Evolutionary conservation across 2,113 vertebrate genomes (phyloP).

Genomic region (Balaenoptera acutorostrata): DNA sequence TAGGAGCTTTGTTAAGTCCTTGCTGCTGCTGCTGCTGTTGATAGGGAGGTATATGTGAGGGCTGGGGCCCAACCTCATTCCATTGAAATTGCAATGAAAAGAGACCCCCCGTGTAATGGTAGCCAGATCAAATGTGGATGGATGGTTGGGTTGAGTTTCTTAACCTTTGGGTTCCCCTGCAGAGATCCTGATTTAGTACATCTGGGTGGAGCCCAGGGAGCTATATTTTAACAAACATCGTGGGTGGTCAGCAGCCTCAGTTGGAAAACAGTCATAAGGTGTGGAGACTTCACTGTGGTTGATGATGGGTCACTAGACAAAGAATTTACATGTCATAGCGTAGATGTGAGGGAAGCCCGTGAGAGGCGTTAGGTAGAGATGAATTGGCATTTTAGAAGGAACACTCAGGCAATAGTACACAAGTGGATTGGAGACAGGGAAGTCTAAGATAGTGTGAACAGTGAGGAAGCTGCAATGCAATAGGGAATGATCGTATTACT

Average conservation of each 20-base stretch:
- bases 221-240: background rate
- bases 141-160: background rate
- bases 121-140: background rate
- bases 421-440: background rate
- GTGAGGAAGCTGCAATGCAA: background rate
- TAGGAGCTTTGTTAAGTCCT: constrained; percentile 45
- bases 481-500: background rate
- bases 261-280: background rate
- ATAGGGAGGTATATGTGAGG: background rate
- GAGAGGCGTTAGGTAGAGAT: background rate
- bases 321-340: background rate
- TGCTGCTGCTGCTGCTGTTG: constrained; percentile 5
- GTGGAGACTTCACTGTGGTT: background rate
- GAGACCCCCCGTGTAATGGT: background rate
- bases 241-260: background rate
- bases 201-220: background rate
- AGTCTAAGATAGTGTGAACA: background rate
- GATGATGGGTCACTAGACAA: background rate
- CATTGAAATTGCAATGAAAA: constrained; percentile 9
- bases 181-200: background rate
- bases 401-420: background rate
- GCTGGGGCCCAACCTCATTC: background rate
- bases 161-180: background rate
- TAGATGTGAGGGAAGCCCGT: background rate
- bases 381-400: background rate